Evolutionary conservation across 2,113 vertebrate genomes (phyloP), one percentile per base, ranked within the genome.

Genomic region (Arothron firmamentum): DNA sequence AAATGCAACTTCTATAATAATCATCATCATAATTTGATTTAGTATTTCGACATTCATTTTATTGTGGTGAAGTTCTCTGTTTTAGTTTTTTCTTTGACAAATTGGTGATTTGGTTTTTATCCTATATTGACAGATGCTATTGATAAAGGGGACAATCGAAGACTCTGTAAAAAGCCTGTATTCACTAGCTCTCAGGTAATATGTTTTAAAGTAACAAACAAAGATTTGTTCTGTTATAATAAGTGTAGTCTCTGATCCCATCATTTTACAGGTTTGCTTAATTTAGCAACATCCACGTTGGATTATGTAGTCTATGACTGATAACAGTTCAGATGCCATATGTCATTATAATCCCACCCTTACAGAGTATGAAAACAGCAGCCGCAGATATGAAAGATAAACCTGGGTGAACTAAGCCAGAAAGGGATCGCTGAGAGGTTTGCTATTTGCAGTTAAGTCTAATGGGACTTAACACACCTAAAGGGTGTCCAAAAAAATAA

Each of bases 131-230:
- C 87, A 97, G 94, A 92, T 86, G 94, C 95, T 75, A 92, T 97
- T 91, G 95, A 98, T 90, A 96, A 92, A 81, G 95, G 94, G 63
- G 95, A 96, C 92, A 91, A 91, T 80, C 90, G 93, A 88, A 93
- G 90, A 87, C 94, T 95, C 78, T 87, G 90, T 68, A 95, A 94
- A 91, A 98, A 94, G 79, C 94, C 93, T 55, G 72, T 94, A 59
- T 94, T 98, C 84, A 93, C 86, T 68, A 97, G 95, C 85, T 96
- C 94, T 71, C 93, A 96, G 95, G 95, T 98, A 93, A 91, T 48
- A 52, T 42, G 34, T 38, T 38, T 38, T 38, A 38, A 38, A 38
- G 34, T 38, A 38, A 4, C n/a, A 51, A 38, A 4, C n/a, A 51
- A 21, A 52, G 0, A 17, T 23, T 53, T 34, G 49, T n/a, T 56